These are phyloP conservation scores for Catalaphyllia jardinei DNA, from an alignment of 64 coral and sea anemone species.

Conservation along the genomic window DNA sequence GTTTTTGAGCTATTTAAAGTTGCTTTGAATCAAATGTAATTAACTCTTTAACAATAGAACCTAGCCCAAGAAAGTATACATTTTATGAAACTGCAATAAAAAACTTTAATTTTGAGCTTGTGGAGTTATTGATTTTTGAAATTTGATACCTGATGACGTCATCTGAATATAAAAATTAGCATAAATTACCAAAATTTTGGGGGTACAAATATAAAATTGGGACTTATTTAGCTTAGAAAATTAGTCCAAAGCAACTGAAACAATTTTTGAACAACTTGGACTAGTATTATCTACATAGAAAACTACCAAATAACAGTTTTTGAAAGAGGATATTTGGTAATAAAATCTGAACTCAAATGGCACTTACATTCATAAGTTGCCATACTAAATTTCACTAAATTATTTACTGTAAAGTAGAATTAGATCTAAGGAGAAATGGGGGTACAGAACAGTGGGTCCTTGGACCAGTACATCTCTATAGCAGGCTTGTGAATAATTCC, in stretches of 20 bases:
- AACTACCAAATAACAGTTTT: not conserved
- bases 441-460: too few relatives aligned
- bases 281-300: not conserved
- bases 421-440: not conserved
- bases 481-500: too few relatives aligned
- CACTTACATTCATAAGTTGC: not conserved
- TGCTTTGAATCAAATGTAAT: not conserved
- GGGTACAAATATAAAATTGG: not conserved
- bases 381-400: not conserved
- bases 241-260: too few relatives aligned
- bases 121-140: too few relatives aligned
- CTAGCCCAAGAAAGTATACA: too few relatives aligned
- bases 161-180: too few relatives aligned
- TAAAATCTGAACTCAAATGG: not conserved
- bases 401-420: not conserved
- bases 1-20: not conserved
- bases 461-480: too few relatives aligned
- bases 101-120: too few relatives aligned
- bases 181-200: too few relatives aligned
- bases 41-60: not conserved
- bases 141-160: too few relatives aligned
- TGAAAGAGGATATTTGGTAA: not conserved
- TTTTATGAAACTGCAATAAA: too few relatives aligned
- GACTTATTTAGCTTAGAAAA: too few relatives aligned
- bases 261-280: not conserved